Conservation (phyloP, 2,888 invertebrate genomes). For the Agrochola litura region DNA sequence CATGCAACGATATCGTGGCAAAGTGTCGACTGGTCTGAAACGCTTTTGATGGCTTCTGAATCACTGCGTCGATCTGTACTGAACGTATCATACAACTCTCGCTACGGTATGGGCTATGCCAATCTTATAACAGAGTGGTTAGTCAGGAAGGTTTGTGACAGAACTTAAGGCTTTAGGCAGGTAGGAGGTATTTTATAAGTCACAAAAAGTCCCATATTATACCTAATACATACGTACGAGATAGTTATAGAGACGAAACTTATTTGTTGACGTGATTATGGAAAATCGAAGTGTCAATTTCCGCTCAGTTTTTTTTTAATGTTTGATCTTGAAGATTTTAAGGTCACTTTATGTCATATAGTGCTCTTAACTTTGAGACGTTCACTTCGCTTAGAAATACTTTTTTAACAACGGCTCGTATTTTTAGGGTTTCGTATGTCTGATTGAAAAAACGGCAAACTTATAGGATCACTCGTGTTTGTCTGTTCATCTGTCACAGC, state of each 20-base stretch:
- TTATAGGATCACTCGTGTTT: no score
- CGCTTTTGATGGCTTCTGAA: constrained; percentile 28
- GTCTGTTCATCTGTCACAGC: no score
- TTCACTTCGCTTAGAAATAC: background rate
- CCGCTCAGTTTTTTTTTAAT: background rate
- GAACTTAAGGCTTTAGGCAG: background rate
- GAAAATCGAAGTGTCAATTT: background rate
- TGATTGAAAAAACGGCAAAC: no score
- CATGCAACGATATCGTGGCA: constrained; percentile 24
- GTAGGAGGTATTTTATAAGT: background rate
- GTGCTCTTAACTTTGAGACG: constrained; percentile 9
- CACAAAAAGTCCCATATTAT: background rate
- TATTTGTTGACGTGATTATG: background rate
- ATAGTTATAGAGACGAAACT: background rate
- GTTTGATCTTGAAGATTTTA: background rate
- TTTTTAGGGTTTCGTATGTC: constrained; percentile 2
- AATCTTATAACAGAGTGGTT: background rate
- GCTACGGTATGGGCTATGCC: no score
- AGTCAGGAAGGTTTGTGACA: background rate
- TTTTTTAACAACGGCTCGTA: background rate
- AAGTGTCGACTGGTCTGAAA: constrained; percentile 20
- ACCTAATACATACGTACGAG: no score
- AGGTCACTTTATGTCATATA: background rate
- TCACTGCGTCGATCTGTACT: constrained; percentile 16
- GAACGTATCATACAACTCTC: background rate